A percentile compares a stretch with the other conserved stretches of the same genome.
Conservation (phyloP, 2,888 invertebrate genomes). For the Mythimna impura region DNA sequence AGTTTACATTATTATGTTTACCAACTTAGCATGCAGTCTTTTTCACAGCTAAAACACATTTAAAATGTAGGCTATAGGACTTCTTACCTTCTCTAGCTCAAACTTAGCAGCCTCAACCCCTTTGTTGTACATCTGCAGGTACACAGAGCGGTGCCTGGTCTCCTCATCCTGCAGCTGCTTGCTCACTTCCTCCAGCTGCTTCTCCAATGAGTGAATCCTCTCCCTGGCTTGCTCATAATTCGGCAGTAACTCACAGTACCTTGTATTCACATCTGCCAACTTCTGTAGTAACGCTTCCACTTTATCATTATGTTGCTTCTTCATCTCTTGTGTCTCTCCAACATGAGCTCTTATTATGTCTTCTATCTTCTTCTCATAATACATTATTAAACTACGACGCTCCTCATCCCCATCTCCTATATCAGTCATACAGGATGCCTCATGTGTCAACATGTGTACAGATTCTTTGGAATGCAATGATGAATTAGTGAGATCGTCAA, state of each 20-base stretch:
- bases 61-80: not conserved
- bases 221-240: conserved; percentile 94
- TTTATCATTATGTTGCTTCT: conserved; percentile 95
- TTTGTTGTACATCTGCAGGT: conserved; percentile 95
- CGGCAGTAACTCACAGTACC: conserved; percentile 94
- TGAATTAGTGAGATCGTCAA: conserved; percentile 95
- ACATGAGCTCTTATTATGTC: conserved; percentile 92
- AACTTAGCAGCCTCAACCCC: conserved; percentile 95
- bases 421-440: conserved; percentile 89
- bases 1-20: conserved; percentile 14
- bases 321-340: conserved; percentile 93
- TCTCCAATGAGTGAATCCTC: conserved; percentile 92
- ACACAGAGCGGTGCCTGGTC: conserved; percentile 93
- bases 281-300: conserved; percentile 93
- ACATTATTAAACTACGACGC: conserved; percentile 92
- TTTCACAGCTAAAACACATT: not conserved
- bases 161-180: conserved; percentile 93
- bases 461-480: conserved; percentile 95
- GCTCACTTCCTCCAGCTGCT: conserved; percentile 93
- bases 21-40: not conserved
- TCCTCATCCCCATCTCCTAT: conserved; percentile 91
- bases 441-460: conserved; percentile 89
- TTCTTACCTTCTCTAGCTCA: conserved; percentile 92
- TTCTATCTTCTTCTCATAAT: conserved; percentile 94
- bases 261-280: conserved; percentile 93